Percentiles rank a stretch among this genome's conserved stretches.
These are phyloP conservation scores for Pseudachorutes palmiensis DNA, from an alignment of 1,140 invertebrate species.

Conservation along the genomic window DNA sequence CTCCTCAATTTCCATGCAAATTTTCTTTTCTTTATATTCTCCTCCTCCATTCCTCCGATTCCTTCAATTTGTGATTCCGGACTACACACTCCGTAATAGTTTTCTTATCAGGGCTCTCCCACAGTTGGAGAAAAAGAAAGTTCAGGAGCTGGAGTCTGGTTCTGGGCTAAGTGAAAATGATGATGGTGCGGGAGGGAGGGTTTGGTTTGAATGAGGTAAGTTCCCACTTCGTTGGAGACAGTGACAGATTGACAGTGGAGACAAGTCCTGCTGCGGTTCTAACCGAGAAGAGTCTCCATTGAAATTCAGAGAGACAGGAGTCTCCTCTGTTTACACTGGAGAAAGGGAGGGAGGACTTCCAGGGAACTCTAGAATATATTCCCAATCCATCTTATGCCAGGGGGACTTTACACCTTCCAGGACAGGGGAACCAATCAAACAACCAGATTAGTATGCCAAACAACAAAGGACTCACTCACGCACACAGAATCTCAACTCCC, in stretches of 20 bases:
- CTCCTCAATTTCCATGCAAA: constrained; percentile 29
- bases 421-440: too few species aligned
- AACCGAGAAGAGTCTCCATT: too few species aligned
- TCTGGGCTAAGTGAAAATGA: too few species aligned
- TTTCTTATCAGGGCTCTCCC: constrained; percentile 14
- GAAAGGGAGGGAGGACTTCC: too few species aligned
- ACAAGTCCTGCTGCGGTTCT: neutral
- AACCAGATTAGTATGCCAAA: too few species aligned
- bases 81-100: neutral
- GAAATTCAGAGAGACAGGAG: too few species aligned
- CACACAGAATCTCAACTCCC: too few species aligned
- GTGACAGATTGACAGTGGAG: neutral
- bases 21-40: constrained; percentile 15
- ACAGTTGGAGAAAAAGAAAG: constrained; percentile 6
- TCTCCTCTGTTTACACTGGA: too few species aligned
- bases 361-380: too few species aligned
- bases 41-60: neutral
- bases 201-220: neutral
- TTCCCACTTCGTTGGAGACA: neutral
- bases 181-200: neutral
- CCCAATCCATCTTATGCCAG: too few species aligned
- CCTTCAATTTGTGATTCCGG: constrained; percentile 3
- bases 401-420: too few species aligned
- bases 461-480: too few species aligned
- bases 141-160: constrained; percentile 14